Percentiles rank a stretch among this genome's conserved stretches.
phyloP scores from a whole-genome alignment of 2,888 invertebrate species.

The Corbicula japonica region DNA sequence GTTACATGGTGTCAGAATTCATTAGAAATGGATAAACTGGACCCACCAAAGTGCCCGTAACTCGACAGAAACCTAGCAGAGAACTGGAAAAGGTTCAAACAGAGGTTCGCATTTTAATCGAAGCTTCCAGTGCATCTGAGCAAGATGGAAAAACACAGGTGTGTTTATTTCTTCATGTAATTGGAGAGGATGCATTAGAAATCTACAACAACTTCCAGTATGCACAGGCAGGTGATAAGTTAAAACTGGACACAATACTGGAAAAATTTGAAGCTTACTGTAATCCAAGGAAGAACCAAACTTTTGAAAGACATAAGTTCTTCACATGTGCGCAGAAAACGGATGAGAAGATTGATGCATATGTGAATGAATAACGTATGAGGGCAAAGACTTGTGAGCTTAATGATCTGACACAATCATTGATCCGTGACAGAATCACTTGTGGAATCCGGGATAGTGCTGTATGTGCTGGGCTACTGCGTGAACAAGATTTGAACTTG shows the following conservation, averaged over 20 bases:
- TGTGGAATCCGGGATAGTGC: background rate
- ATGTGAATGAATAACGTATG: background rate
- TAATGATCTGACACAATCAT: background rate
- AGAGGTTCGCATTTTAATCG: background rate
- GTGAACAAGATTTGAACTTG: background rate
- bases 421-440: background rate
- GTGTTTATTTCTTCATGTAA: too few relatives aligned
- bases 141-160: too few relatives aligned
- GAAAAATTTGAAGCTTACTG: background rate
- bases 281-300: background rate
- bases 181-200: background rate
- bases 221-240: background rate
- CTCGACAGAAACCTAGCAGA: background rate
- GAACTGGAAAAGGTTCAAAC: background rate
- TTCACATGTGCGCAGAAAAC: background rate
- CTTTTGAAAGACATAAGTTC: too few relatives aligned
- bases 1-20: too few relatives aligned
- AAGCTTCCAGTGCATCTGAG: too few relatives aligned
- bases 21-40: too few relatives aligned
- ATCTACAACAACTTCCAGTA: background rate
- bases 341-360: background rate
- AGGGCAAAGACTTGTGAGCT: background rate
- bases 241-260: background rate
- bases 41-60: background rate
- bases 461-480: background rate